Percentiles rank a stretch among this genome's conserved stretches.
phyloP scores from a whole-genome alignment of 2,888 invertebrate genomes.

The Dryobotodes eremita region DNA sequence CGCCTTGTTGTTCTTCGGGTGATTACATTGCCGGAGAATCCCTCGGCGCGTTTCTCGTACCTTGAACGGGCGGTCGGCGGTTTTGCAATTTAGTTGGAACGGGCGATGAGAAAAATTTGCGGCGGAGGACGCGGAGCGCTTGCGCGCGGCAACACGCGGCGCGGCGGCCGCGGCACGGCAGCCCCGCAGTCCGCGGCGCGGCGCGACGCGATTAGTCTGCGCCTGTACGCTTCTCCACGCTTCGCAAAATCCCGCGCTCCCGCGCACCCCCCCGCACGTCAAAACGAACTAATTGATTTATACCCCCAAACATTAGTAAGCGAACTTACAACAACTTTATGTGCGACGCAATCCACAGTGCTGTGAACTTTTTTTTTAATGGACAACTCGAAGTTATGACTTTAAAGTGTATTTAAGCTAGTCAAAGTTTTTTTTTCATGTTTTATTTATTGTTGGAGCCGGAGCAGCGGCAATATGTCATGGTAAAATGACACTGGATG shows the following conservation, averaged over 20 bases:
- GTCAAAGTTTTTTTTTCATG: constrained; percentile 62
- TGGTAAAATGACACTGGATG: constrained; percentile 81
- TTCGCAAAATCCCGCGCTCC: constrained; percentile 61
- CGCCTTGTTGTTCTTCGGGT: constrained; percentile 83
- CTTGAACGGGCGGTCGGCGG: constrained; percentile 82
- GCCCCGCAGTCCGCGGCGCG: constrained; percentile 74
- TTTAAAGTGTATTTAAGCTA: constrained; percentile 62
- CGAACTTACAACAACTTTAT: constrained; percentile 76
- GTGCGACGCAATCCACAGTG: constrained; percentile 67
- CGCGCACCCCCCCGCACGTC: constrained; percentile 77
- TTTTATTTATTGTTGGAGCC: constrained; percentile 57
- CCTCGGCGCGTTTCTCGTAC: constrained; percentile 80
- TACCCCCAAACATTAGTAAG: constrained; percentile 77
- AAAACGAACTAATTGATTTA: constrained; percentile 86
- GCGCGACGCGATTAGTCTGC: constrained; percentile 67
- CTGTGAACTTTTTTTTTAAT: constrained; percentile 68
- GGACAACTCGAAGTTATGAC: constrained; percentile 58
- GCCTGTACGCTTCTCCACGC: constrained; percentile 67
- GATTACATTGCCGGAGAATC: constrained; percentile 84
- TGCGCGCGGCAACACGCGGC: constrained; percentile 77
- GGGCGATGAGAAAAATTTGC: constrained; percentile 87
- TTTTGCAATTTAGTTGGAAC: constrained; percentile 87
- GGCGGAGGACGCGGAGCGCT: constrained; percentile 73
- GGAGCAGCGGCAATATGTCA: constrained; percentile 69
- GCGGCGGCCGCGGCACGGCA: constrained; percentile 69